Conservation (phyloP, 1,140 invertebrate genomes). For the Ceratosolen fusciceps region DNA sequence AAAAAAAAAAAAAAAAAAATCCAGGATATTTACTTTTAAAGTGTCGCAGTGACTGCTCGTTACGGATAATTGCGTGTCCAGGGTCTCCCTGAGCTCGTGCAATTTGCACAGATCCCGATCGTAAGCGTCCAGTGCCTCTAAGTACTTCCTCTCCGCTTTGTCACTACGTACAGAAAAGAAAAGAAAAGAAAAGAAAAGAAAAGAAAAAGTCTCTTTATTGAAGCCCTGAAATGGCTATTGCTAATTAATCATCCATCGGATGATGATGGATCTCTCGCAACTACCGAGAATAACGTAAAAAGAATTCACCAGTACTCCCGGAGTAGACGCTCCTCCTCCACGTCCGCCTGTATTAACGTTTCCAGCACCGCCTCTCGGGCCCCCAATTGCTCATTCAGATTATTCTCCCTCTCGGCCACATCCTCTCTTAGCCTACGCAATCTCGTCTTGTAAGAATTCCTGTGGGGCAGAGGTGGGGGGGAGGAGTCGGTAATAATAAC, state of each 20-base stretch:
- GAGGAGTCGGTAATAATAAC: no score
- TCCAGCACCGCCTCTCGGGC: conserved; percentile 39
- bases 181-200: no score
- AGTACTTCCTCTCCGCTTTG: conserved; percentile 47
- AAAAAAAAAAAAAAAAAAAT: no score
- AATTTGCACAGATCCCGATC: conserved; percentile 54
- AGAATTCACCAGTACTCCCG: conserved; percentile 28
- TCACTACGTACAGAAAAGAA: conserved; percentile 45
- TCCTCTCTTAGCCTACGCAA: conserved; percentile 24
- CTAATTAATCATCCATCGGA: no score
- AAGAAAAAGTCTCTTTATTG: no score
- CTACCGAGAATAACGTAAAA: no score
- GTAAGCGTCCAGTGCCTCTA: conserved; percentile 50
- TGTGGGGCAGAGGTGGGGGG: no score
- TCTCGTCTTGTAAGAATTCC: conserved; percentile 23
- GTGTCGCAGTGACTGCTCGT: conserved; percentile 43
- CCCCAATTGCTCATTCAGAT: conserved; percentile 38
- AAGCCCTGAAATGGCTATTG: no score
- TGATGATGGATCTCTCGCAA: no score
- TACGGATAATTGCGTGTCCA: conserved; percentile 48
- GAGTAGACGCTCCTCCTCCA: conserved; percentile 45
- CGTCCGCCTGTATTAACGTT: conserved; percentile 31
- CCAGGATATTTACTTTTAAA: conserved; percentile 51
- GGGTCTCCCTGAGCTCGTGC: conserved; percentile 50
- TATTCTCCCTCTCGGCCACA: conserved; percentile 19